These are phyloP conservation scores for Eclectus roratus DNA, from an alignment of 2,113 vertebrate species.

Conservation along the genomic window DNA sequence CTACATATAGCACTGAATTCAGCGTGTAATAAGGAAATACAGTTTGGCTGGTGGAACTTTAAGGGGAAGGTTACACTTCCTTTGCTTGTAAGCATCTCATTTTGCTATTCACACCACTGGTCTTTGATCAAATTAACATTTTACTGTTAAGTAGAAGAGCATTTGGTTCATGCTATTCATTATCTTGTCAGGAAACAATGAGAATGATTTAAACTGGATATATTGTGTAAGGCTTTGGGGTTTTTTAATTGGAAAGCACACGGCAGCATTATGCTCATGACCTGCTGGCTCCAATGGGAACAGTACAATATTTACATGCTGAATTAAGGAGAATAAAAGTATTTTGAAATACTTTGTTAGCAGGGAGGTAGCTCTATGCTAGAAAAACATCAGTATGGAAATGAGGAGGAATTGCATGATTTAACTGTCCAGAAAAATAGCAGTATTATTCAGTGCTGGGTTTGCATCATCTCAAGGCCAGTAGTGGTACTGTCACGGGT, in stretches of 20 bases:
- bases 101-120: slow-evolving; percentile 10
- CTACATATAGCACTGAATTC: neutral
- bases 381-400: neutral
- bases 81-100: slow-evolving; percentile 19
- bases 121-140: slow-evolving; percentile 39
- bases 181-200: slow-evolving; percentile 23
- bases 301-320: neutral
- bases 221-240: neutral
- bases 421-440: neutral
- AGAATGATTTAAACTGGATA: neutral
- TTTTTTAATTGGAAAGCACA: slow-evolving; percentile 10
- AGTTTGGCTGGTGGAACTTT: neutral
- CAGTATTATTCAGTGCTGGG: neutral
- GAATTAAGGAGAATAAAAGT: neutral
- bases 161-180: slow-evolving; percentile 24
- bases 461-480: neutral
- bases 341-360: neutral
- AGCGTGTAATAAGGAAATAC: neutral
- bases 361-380: neutral
- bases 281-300: neutral
- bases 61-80: slow-evolving; percentile 9
- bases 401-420: neutral
- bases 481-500: neutral
- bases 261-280: rapidly evolving
- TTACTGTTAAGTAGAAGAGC: neutral